Evolutionary conservation across 2,888 invertebrate species (phyloP), one percentile per base, ranked within the genome.

Genomic region (Nowickia ferox): DNA sequence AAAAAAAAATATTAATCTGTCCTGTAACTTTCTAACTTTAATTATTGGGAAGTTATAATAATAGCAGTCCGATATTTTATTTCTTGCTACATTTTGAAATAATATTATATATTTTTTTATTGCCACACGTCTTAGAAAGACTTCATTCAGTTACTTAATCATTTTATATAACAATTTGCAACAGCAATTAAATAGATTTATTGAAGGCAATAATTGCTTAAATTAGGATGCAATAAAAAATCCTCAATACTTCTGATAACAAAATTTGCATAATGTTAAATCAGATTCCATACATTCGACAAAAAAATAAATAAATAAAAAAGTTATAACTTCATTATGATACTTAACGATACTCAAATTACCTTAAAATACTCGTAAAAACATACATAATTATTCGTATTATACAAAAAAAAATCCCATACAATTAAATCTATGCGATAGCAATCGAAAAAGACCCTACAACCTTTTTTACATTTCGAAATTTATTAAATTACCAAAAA

Each of bases 401-500:
- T 38, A 9, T 22, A 59, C 19, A 61, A 63, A 51, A 51, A 51
- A 63, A 78, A 78, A 59, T 78, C 48, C 51, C 68, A 69, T 69
- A 51, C n/a, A 78, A 59, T 59, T 22, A 68, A 69, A 61, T 69
- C 51, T 69, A 17, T 69, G 42, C 13, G 48, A 69, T 51, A n/a
- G 42, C 10, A 42, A 42, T 1, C 48, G 22, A 46, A 72, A n/a
- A 51, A 80, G 65, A 46, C 65, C 65, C 55, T 79, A 17, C 15
- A 72, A 63, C 17, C 10, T 79, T 66, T 63, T 38, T 78, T n/a
- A 17, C 15, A 2, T 46, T 61, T 40, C 15, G 13, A 51, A 30
- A 59, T 76, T 78, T 72, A 71, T 63, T 79, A 72, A 71, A 71
- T 63, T 71, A 79, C 71, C 44, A 44, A 80, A 80, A 72, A 22